Conservation (phyloP, 2,113 vertebrate species). For the Lucifuga dentata region DNA sequence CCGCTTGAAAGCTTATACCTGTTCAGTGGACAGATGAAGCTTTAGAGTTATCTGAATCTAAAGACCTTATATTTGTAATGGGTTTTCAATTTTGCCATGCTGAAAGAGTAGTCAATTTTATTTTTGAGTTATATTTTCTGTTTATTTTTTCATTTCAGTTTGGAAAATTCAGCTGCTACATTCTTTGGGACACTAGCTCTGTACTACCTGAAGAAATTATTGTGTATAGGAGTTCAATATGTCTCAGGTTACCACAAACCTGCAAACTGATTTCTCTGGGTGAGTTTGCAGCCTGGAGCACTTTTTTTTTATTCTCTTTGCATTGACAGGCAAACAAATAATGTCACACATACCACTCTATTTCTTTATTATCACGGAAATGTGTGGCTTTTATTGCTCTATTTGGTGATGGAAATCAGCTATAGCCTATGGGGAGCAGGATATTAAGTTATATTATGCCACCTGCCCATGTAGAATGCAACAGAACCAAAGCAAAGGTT, state of each 20-base stretch:
- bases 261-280: constrained; percentile 67
- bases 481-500: constrained; percentile 4
- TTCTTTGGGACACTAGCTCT: constrained; percentile 47
- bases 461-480: constrained; percentile 38
- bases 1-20: constrained; percentile 13
- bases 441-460: constrained; percentile 42
- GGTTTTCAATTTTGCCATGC: background rate
- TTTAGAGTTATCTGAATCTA: constrained; percentile 3
- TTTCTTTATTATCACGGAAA: constrained; percentile 55
- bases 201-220: constrained; percentile 63
- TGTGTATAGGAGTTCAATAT: constrained; percentile 61
- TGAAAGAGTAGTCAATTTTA: constrained; percentile 12
- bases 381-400: constrained; percentile 29
- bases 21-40: background rate
- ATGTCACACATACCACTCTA: constrained; percentile 25
- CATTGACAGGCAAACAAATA: constrained; percentile 54
- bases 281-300: constrained; percentile 54
- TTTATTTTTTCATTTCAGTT: constrained; percentile 56
- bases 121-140: constrained; percentile 13
- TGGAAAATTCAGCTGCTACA: constrained; percentile 41
- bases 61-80: too few species aligned
- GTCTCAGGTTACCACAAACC: constrained; percentile 60
- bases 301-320: constrained; percentile 51
- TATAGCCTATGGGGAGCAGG: constrained; percentile 26
- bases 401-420: constrained; percentile 39